Percentiles rank a stretch among this genome's conserved stretches.
Evolutionary conservation across 2,113 vertebrate species (phyloP).

Genomic region (Perccottus glenii): DNA sequence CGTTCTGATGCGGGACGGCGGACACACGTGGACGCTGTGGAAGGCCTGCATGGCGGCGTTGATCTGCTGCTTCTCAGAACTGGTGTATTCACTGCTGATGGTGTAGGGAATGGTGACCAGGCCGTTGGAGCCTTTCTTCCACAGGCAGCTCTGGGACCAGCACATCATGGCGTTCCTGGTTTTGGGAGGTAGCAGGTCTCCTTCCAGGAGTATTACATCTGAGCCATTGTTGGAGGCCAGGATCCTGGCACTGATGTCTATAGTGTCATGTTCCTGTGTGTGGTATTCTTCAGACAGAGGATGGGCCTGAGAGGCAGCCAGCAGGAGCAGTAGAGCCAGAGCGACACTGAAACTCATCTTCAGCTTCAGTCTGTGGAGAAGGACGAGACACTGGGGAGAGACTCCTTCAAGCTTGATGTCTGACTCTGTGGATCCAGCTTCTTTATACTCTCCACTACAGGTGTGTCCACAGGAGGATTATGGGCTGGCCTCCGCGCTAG

Average conservation of each 20-base stretch:
- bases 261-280: neutral
- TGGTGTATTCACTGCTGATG: neutral
- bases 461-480: conserved; percentile 53
- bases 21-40: neutral
- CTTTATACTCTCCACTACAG: conserved; percentile 31
- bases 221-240: neutral
- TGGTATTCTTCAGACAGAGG: neutral
- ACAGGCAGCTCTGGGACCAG: conserved; percentile 1
- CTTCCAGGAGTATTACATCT: neutral
- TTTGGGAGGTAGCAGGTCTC: neutral
- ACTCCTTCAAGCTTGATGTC: conserved; percentile 2
- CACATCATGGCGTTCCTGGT: neutral
- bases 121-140: neutral
- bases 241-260: neutral
- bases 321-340: neutral
- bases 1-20: neutral
- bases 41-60: neutral
- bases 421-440: conserved; percentile 2
- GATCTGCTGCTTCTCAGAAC: neutral
- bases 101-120: neutral
- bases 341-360: neutral
- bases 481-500: conserved; percentile 24
- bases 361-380: neutral
- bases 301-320: too few species aligned
- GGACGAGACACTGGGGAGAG: neutral